Evolutionary conservation across 2,113 vertebrate genomes (phyloP).

Genomic region (Corynorhinus townsendii): DNA sequence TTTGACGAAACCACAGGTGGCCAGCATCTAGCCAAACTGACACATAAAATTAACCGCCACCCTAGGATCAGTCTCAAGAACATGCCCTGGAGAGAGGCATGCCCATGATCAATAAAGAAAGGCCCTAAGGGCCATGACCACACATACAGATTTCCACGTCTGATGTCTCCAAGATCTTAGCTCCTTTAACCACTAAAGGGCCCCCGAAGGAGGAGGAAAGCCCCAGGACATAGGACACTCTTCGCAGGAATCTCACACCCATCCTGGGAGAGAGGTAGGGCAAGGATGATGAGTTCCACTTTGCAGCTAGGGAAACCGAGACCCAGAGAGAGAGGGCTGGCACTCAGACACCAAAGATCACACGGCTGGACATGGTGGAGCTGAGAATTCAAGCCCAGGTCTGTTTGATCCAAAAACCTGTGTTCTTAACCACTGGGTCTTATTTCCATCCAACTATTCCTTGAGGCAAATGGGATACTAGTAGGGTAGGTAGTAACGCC

Average conservation of each 20-base stretch:
- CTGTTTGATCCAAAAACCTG: background rate
- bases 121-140: background rate
- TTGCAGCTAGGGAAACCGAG: background rate
- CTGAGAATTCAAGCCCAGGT: background rate
- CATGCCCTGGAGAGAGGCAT: background rate
- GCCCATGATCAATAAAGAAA: background rate
- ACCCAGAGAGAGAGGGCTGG: background rate
- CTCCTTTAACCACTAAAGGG: background rate
- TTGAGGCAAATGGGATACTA: background rate
- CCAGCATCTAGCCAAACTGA: background rate
- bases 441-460: background rate
- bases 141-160: background rate
- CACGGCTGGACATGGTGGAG: background rate
- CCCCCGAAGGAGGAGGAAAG: background rate
- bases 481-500: no score
- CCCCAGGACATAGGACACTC: accelerated
- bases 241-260: background rate
- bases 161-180: background rate
- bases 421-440: background rate
- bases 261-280: background rate
- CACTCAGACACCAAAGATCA: background rate
- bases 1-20: background rate
- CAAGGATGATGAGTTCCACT: background rate
- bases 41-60: background rate
- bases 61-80: background rate